Evolutionary conservation across 2,797 vertebrate genomes (phyloP), one percentile per base, ranked within the genome.

Genomic region (Muscicapa striata): DNA sequence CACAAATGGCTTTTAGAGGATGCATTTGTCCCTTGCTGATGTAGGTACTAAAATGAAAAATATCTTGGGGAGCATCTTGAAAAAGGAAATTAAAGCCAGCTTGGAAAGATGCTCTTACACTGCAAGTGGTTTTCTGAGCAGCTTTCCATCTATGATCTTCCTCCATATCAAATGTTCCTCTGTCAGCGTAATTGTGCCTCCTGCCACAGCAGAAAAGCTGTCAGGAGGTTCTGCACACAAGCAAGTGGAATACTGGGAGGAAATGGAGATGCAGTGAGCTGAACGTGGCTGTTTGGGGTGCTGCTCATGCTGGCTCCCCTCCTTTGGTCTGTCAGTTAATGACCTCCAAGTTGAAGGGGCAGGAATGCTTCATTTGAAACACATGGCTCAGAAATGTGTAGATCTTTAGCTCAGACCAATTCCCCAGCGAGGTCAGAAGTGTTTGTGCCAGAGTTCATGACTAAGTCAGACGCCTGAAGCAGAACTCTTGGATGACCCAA

Each of bases 381-480:
- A 77, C 84, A 69, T 92, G 95, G 55, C 90, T 94, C 57, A 90
- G 38, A 95, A 94, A 93, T 84, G 77, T 66, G 83, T 94, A 68
- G 87, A 45, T 87, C 83, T 86, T 80, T 13, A 66, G 90, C 36
- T 81, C 86, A 89, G 89, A n/a, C 55, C 75, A 78, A 59, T 92
- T 96, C 88, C 93, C 94, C 49, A 73, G 77, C 0, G 85, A 76
- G 89, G 93, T 41, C 91, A 84, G 32, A 13, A 84, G 57, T 59
- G 92, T 94, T 93, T 93, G 85, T 95, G 93, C 94, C 93, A 95
- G 87, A 91, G 85, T 89, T 91, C 80, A 91, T 87, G 94, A 55
- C 80, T 96, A 2, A 94, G 68, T 48, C 76, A 27, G 87, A 49
- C 2, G 1, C 79, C 78, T 74, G 34, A 55, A 1, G 3, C 62